A percentile compares a stretch with the other conserved stretches of the same genome.
Conservation (phyloP, 2,113 vertebrate genomes). For the Piprites chloris region DNA sequence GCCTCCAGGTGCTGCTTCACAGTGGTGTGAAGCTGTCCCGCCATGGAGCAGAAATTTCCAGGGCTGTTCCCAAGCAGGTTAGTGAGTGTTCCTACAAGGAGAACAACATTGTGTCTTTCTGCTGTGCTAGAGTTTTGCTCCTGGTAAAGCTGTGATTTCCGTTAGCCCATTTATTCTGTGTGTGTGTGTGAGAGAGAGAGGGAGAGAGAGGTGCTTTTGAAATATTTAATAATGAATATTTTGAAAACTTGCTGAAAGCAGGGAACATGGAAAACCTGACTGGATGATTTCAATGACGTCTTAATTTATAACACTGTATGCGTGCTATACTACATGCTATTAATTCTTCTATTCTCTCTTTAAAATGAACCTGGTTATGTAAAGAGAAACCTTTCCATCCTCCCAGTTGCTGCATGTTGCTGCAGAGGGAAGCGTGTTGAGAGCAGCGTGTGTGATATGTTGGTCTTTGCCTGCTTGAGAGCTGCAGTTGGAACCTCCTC, state of each 20-base stretch:
- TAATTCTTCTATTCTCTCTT: not conserved
- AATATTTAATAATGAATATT: not conserved
- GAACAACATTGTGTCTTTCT: not conserved
- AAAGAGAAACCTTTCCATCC: not conserved
- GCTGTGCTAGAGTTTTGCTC: not conserved
- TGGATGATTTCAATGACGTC: not conserved
- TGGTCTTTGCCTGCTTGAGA: not conserved
- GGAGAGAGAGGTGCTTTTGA: not conserved
- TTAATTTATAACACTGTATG: fast-evolving
- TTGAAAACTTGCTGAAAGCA: not conserved
- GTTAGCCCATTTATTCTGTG: not conserved
- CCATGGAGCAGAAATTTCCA: not conserved
- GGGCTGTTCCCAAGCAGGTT: not conserved
- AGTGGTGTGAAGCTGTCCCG: not conserved
- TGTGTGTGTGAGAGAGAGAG: not conserved
- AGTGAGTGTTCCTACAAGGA: not conserved
- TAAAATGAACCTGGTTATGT: not conserved
- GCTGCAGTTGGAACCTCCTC: not conserved
- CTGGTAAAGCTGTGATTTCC: not conserved
- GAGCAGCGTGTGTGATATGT: fast-evolving
- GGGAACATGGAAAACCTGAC: not conserved
- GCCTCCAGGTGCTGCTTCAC: not conserved
- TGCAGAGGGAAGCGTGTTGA: not conserved
- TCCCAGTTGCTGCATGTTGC: not conserved
- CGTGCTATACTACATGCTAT: not conserved